Evolutionary conservation across 2,113 vertebrate genomes (phyloP).

Genomic region (Scopus umbretta): DNA sequence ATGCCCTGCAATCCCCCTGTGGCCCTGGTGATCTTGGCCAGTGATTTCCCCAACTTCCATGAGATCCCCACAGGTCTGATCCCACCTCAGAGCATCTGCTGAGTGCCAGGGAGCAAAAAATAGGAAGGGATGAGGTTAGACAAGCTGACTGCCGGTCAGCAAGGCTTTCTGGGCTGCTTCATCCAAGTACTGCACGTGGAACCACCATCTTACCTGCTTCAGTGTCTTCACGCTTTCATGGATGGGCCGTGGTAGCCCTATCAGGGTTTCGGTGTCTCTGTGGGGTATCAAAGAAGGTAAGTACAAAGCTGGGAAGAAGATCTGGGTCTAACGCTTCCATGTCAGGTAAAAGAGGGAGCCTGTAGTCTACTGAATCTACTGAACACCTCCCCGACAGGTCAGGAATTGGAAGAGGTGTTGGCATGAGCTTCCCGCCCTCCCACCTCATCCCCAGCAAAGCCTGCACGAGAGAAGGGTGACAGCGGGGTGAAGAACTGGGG

Average conservation of each 20-base stretch:
- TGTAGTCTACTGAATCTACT: neutral
- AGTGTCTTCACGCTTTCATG: constrained; percentile 97
- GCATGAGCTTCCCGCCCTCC: rapidly evolving
- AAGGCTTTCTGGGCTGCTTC: neutral
- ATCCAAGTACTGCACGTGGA: rapidly evolving
- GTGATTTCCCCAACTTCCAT: neutral
- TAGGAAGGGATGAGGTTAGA: neutral
- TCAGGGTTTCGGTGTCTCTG: constrained; percentile 94
- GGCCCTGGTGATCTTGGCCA: neutral
- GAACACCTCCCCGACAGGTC: neutral
- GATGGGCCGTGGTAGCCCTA: constrained; percentile 92
- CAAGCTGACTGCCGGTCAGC: neutral
- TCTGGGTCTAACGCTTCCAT: neutral
- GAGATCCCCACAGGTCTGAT: neutral
- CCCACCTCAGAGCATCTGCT: neutral
- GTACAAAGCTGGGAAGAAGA: neutral
- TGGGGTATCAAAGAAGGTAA: neutral
- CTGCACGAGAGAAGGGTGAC: rapidly evolving
- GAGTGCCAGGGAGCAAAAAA: neutral
- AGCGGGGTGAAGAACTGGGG: rapidly evolving
- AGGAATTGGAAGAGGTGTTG: neutral
- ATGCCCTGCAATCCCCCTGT: neutral
- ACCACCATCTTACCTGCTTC: constrained; percentile 81
- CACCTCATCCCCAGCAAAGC: neutral
- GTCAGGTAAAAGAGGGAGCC: neutral